Evolutionary conservation across 1,140 invertebrate genomes (phyloP), one percentile per base, ranked within the genome.

Genomic region (Cyclargus thomasi): DNA sequence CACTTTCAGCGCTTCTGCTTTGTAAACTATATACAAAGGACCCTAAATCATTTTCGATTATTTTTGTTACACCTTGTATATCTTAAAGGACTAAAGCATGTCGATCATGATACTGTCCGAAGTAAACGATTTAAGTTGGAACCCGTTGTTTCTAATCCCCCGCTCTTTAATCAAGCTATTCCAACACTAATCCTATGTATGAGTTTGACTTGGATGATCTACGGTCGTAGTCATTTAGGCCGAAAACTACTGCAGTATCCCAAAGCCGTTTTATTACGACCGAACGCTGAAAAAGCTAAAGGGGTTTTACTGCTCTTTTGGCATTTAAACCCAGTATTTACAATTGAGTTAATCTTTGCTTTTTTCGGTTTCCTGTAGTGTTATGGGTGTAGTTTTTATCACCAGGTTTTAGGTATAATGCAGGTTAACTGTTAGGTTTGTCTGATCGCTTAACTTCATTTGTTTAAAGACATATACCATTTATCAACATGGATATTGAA

Each of bases 191-290:
- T 65, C 63, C 63, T 20, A 14, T 59, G 62, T 69, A 69, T 65
- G 63, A 69, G 63, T 69, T 69, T 69, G 62, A 69, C 63, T 69
- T 62, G 29, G 63, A 63, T 59, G 67, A 69, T 69, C 63, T 53
- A 16, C 67, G 55, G 64, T n/a, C 17, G 55, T 10, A 21, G 10
- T 59, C 55, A 59, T 59, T 59, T 59, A 20, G 55, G 55, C 10
- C 55, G 3, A 59, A 59, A 47, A 59, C 55, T 59, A 59, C 17
- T 20, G 18, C 55, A 69, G 59, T 17, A 18, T 18, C 18, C 55
- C 55, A 20, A 59, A 20, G 55, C 55, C 18, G 55, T 59, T 59
- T 59, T 18, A 59, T 59, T 59, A 21, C 55, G 55, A 20, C 17
- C 11, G 17, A 59, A 21, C 18, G 55, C 55, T 21, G 2, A 59